A percentile compares a stretch with the other conserved stretches of the same genome.
These are phyloP conservation scores for Meloidogyne hapla DNA, from an alignment of 1,140 invertebrate genomes.

Conservation along the genomic window DNA sequence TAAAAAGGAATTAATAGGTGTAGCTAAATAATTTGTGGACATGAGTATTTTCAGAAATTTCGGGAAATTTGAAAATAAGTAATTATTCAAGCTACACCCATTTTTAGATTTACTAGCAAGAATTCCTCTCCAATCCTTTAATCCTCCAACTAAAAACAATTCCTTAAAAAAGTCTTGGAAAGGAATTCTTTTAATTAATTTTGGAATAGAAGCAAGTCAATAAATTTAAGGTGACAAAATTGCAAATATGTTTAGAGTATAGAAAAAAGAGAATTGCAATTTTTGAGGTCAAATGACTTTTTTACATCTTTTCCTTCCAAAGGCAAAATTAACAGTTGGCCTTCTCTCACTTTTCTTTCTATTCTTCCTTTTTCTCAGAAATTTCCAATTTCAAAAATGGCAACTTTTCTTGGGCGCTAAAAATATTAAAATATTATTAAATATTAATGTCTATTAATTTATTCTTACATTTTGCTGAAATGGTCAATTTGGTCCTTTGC, in stretches of 20 bases:
- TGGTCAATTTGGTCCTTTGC: slow-evolving; percentile 74
- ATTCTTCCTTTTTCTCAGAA: slow-evolving; percentile 50
- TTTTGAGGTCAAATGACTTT: background rate
- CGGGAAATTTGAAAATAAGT: no score
- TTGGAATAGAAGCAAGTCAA: no score
- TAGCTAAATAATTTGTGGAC: background rate
- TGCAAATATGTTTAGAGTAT: background rate
- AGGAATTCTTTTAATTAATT: no score
- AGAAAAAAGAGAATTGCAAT: background rate
- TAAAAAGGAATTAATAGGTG: no score
- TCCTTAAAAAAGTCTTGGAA: no score
- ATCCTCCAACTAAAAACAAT: no score
- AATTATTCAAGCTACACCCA: no score
- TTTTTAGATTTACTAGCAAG: no score
- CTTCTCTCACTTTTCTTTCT: background rate
- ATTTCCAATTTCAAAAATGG: slow-evolving; percentile 41
- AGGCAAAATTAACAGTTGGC: background rate
- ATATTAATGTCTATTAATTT: slow-evolving; percentile 7
- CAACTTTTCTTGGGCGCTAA: slow-evolving; percentile 47
- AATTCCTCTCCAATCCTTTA: no score
- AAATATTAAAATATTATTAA: slow-evolving; percentile 3
- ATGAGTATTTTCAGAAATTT: no score
- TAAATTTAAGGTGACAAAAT: background rate
- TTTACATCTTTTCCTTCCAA: slow-evolving; percentile 1
- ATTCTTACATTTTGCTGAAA: slow-evolving; percentile 68